Conservation (phyloP, 2,888 invertebrate species). For the Drosophila subquinaria region DNA sequence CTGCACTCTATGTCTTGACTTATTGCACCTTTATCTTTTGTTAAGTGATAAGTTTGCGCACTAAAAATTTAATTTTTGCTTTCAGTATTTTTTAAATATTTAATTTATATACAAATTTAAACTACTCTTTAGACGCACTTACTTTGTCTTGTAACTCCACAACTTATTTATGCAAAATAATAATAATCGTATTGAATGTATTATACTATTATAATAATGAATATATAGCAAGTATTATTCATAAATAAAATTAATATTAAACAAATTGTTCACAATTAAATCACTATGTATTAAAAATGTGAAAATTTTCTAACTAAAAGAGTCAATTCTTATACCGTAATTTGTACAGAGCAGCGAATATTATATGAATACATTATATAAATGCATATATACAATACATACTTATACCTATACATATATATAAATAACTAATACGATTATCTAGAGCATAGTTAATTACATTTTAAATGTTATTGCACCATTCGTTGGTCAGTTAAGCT, state of each 20-base stretch:
- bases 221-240: slow-evolving; percentile 35
- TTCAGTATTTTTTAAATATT: background rate
- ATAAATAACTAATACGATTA: slow-evolving; percentile 19
- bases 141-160: slow-evolving; percentile 36
- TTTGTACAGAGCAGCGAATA: slow-evolving; percentile 84
- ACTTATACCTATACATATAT: slow-evolving; percentile 3
- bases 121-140: slow-evolving; percentile 46
- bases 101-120: background rate
- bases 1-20: background rate
- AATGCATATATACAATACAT: slow-evolving; percentile 21
- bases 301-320: slow-evolving; percentile 86
- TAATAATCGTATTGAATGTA: slow-evolving; percentile 39
- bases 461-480: slow-evolving; percentile 58
- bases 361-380: slow-evolving; percentile 43
- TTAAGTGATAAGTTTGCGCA: background rate
- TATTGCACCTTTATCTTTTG: background rate
- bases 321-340: slow-evolving; percentile 86
- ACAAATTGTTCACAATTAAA: slow-evolving; percentile 74
- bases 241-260: slow-evolving; percentile 53
- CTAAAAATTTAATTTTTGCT: background rate
- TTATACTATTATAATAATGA: slow-evolving; percentile 35
- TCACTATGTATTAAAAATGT: slow-evolving; percentile 83
- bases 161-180: slow-evolving; percentile 13
- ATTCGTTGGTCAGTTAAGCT: slow-evolving; percentile 19
- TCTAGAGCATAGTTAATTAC: slow-evolving; percentile 34